Conservation (phyloP, 1,140 invertebrate species). For the Cydia amplana region DNA sequence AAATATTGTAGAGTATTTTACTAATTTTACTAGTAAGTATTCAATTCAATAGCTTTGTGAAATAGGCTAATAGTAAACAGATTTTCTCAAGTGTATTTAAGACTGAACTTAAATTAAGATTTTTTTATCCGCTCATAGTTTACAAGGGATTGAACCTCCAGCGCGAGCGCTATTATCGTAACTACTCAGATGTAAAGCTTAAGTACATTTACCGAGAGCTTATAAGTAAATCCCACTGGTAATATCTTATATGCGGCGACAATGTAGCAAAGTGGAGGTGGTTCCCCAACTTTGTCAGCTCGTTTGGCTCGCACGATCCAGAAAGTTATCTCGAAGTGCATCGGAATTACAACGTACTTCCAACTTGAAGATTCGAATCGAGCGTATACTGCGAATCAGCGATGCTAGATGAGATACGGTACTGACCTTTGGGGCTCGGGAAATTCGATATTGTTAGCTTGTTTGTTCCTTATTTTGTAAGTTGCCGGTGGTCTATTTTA, state of each 20-base stretch:
- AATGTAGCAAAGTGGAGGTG: conserved; percentile 46
- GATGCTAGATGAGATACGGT: conserved; percentile 23
- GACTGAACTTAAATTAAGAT: too few relatives aligned
- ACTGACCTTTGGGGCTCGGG: conserved; percentile 1
- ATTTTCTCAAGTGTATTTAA: too few relatives aligned
- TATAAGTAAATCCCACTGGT: conserved; percentile 12
- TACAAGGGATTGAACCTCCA: too few relatives aligned
- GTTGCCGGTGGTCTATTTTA: not conserved
- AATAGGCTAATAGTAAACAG: too few relatives aligned
- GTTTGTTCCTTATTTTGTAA: not conserved
- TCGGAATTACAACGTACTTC: conserved; percentile 67
- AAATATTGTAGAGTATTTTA: not conserved
- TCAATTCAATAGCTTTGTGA: too few relatives aligned
- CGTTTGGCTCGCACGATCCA: conserved; percentile 64
- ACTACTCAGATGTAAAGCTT: too few relatives aligned
- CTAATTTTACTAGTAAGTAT: too few relatives aligned
- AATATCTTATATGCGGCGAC: conserved; percentile 21
- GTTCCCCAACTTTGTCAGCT: conserved; percentile 66
- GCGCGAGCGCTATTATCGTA: too few relatives aligned
- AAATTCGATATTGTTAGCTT: conserved; percentile 6
- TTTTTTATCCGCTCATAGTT: too few relatives aligned
- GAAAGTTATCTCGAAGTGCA: conserved; percentile 67
- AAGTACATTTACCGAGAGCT: conserved; percentile 1
- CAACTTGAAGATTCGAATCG: conserved; percentile 62
- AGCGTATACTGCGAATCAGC: conserved; percentile 27